These are phyloP conservation scores for Clarias macrocephalus DNA, from an alignment of 2,113 vertebrate genomes.

Conservation along the genomic window DNA sequence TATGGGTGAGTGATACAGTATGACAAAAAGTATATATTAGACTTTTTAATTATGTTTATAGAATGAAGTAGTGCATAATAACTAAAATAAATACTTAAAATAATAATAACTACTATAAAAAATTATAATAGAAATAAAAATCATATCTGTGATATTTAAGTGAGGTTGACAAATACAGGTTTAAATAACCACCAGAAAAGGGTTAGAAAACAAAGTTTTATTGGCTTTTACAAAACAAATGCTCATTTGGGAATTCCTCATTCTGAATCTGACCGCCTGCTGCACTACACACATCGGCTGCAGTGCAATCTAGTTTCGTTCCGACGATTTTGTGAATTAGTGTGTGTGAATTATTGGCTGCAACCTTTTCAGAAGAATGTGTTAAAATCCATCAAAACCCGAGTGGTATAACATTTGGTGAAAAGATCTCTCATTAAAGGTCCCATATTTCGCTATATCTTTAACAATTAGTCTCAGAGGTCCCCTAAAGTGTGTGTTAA, in stretches of 20 bases:
- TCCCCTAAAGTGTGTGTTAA: no score
- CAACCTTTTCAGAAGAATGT: no score
- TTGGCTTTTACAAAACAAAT: neutral
- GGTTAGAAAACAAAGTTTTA: neutral
- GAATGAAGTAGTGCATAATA: no score
- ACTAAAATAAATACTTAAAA: no score
- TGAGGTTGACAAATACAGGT: neutral
- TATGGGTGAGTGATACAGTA: no score
- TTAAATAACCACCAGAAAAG: neutral
- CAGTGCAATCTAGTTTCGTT: neutral
- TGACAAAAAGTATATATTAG: neutral
- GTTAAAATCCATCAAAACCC: neutral
- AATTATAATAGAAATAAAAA: neutral
- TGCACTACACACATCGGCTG: neutral
- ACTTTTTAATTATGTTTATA: no score
- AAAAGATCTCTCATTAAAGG: neutral
- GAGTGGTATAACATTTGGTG: neutral
- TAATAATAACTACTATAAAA: no score
- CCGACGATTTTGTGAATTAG: neutral
- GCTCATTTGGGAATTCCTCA: neutral
- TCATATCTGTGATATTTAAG: neutral
- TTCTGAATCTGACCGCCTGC: neutral
- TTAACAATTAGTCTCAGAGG: no score
- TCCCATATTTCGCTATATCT: no score
- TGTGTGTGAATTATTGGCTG: no score